phyloP scores from a whole-genome alignment of 2,888 invertebrate genomes.

The Agrilus cyanescens region DNA sequence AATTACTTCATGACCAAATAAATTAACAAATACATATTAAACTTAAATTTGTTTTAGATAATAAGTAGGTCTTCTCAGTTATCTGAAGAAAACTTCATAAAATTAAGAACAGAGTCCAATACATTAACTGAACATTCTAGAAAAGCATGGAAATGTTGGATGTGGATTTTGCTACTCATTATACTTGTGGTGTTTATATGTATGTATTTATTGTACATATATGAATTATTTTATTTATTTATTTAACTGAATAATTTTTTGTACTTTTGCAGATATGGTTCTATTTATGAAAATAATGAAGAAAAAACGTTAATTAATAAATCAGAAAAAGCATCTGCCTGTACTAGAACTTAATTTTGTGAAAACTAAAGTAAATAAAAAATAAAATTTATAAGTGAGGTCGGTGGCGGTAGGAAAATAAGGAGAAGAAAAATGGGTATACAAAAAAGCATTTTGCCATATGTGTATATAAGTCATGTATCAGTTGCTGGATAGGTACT shows the following conservation, averaged over 20 bases:
- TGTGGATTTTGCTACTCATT: constrained; percentile 80
- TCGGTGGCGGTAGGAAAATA: not conserved
- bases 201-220: constrained; percentile 37
- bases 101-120: constrained; percentile 68
- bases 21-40: not conserved
- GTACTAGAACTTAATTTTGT: not conserved
- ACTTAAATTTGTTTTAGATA: constrained; percentile 36
- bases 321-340: not conserved
- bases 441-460: no score
- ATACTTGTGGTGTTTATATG: constrained; percentile 82
- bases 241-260: constrained; percentile 9
- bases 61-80: constrained; percentile 64
- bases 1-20: constrained; percentile 7
- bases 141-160: constrained; percentile 88
- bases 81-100: constrained; percentile 66
- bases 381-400: no score
- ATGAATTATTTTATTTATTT: constrained; percentile 3
- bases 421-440: not conserved
- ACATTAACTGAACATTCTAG: constrained; percentile 75
- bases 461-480: no score
- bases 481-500: no score
- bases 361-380: not conserved
- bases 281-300: constrained; percentile 86
- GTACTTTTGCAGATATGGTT: constrained; percentile 66
- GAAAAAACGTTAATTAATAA: constrained; percentile 38